phyloP scores from a whole-genome alignment of 2,113 vertebrate genomes.

The Crotalus helleri region DNA sequence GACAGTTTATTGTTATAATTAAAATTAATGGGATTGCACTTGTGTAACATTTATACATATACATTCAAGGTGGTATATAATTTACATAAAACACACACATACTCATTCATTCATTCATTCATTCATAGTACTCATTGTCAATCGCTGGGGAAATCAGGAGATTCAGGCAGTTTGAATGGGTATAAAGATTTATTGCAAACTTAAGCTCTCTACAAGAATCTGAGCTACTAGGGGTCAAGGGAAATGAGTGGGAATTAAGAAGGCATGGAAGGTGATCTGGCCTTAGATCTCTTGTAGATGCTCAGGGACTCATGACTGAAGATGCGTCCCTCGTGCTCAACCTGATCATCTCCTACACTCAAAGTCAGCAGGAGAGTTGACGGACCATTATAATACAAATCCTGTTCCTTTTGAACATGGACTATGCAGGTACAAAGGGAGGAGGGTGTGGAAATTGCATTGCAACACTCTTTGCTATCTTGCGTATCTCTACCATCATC shows the following conservation, averaged over 20 bases:
- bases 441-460: background rate
- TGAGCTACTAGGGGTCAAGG: background rate
- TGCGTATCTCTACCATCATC: background rate
- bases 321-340: background rate
- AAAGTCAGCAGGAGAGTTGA: background rate
- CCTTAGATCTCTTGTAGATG: background rate
- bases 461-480: background rate
- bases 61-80: background rate
- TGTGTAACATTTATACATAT: background rate
- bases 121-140: background rate
- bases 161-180: background rate
- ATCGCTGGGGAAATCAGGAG: background rate
- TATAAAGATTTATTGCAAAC: background rate
- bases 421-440: background rate
- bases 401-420: background rate
- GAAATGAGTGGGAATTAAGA: background rate
- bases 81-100: background rate
- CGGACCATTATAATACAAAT: background rate
- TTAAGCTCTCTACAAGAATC: background rate
- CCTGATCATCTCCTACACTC: background rate
- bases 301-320: background rate
- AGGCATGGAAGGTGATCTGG: background rate
- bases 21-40: background rate
- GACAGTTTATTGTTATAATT: background rate
- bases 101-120: background rate